These are phyloP conservation scores for Lasioglossum villosulum DNA, from an alignment of 2,888 invertebrate genomes.

Conservation along the genomic window DNA sequence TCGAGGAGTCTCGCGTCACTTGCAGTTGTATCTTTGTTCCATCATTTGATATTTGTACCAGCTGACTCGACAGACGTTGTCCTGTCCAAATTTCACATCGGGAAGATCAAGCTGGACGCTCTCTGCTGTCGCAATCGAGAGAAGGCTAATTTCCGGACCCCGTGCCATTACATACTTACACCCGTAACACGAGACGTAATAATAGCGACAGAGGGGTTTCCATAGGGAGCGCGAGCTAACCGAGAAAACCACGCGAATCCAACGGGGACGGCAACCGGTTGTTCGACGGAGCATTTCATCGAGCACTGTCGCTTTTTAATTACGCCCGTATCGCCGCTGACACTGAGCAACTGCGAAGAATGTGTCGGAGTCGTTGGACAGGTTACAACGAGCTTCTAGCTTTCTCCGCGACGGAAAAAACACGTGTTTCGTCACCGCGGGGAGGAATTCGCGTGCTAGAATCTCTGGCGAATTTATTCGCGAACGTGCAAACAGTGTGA, in stretches of 20 bases:
- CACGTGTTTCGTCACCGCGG: constrained; percentile 18
- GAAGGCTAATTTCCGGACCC: no score
- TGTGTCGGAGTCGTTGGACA: constrained; percentile 27
- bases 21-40: no score
- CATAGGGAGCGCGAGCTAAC: neutral
- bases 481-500: neutral
- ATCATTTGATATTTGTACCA: no score
- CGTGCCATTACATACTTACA: constrained; percentile 11
- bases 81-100: no score
- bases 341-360: constrained; percentile 33
- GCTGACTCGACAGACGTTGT: no score
- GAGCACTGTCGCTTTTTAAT: constrained; percentile 36
- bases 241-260: constrained; percentile 3
- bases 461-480: neutral
- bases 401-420: constrained; percentile 38
- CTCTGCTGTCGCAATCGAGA: neutral
- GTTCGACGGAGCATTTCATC: constrained; percentile 22
- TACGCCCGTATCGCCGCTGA: constrained; percentile 34
- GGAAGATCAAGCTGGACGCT: neutral
- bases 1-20: no score
- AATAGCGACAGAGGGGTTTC: constrained; percentile 49
- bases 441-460: neutral
- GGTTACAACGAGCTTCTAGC: constrained; percentile 32
- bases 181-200: constrained; percentile 6
- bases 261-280: constrained; percentile 26